Base-by-base conservation (phyloP, 2,797 vertebrate genomes). In the Gephyroberyx darwinii region DNA sequence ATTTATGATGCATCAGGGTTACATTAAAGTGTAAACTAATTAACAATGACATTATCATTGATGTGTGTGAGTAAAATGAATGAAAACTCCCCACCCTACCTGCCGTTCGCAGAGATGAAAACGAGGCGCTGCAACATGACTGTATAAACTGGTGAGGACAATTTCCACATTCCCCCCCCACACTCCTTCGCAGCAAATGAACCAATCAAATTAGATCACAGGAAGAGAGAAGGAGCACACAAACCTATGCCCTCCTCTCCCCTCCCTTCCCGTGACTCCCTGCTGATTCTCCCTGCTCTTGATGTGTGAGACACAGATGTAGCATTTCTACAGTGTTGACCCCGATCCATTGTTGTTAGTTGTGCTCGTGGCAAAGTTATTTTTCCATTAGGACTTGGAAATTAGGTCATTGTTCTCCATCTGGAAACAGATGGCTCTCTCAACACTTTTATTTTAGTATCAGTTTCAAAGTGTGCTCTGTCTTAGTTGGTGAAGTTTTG, bases 61-160 rank as follows among this genome's bases (percentile, higher is more conserved):
- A 79, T 72, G 56, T 87, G 56, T 87, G 83, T 86, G 86, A 88
- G 81, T 74, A 78, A 89, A 85, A 77, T 89, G 80, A 88, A 81
- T 89, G 69, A 90, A 90, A 87, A 76, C 84, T 74, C 79, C 72
- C 84, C 71, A 75, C 86, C 86, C 81, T 91, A 84, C 92, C 82
- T 90, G 81, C 88, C 78, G 48, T 93, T 82, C 74, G 80, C 92
- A 93, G 92, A 91, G 88, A 90, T 84, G 91, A 93, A 85, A 89
- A 87, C 87, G 89, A 90, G 86, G 81, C 84, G 89, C 90, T 91
- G 88, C 89, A 90, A 66, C 92, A 91, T 55, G 92, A 93, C 77
- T 89, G 86, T 92, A 93, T 91, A 89, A 90, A 91, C 90, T 92
- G 90, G 91, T 92, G 91, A 94, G 91, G 91, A 93, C 78, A 85